Base-by-base conservation (phyloP, 2,888 invertebrate species). In the Carterocephalus palaemon region DNA sequence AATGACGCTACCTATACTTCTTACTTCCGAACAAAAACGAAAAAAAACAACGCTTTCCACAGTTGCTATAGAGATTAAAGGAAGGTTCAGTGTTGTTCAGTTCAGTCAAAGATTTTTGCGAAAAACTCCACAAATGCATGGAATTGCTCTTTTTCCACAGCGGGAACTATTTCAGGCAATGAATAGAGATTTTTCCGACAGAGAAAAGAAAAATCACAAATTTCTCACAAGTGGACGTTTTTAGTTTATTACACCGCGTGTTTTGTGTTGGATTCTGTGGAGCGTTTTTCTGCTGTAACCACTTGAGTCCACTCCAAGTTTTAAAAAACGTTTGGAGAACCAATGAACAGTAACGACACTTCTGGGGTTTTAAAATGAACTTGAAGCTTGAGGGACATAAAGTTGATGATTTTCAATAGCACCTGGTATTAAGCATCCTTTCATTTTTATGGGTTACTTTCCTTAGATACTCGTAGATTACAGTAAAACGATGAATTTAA, bases 161-260 rank as follows among this genome's bases (percentile, higher is more conserved):
- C 38, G 36, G 23, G 36, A 36, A 43, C 43, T 43, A 43, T 43
- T 43, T 43, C 43, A 37, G 42, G 43, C 43, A 43, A 43, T 43
- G 43, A 43, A 43, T 43, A 23, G 33, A 26, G 36, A 43, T 29
- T 43, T 43, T 43, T 43, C 29, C 29, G 36, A 29, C 26, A 29
- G 36, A 20, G 43, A 43, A 43, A 43, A 43, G 36, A 23, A 43
- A 43, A 43, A 43, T 37, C 51, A 51, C 55, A 60, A 62, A 64
- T 62, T 61, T 59, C 53, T 60, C 52, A 57, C 66, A 66, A 72
- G 71, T 63, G 68, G 62, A 56, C 57, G 59, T 62, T 66, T 61
- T 45, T 45, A 45, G 45, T 45, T 45, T 45, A 45, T 45, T 45
- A 45, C 45, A 45, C 45, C 37, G 45, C 16, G 22, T 28, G 36